Evolutionary conservation across 1,140 invertebrate genomes (phyloP), one percentile per base, ranked within the genome.

Genomic region (Brachionus rotundiformis): DNA sequence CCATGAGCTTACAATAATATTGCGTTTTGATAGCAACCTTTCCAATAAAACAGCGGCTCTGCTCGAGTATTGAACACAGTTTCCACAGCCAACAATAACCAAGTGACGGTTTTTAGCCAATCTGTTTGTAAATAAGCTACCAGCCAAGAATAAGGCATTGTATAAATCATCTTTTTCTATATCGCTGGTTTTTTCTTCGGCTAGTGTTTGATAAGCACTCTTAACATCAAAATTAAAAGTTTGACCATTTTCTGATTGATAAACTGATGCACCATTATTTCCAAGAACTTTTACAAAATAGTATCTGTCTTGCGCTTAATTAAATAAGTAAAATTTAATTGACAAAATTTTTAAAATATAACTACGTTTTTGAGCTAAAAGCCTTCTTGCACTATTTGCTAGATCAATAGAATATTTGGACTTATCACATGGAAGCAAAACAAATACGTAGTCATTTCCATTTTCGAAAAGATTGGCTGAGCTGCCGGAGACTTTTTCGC

Each of bases 1-100:
- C 76, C 76, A 79, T 3, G 76, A 47, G 41, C 76, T 79, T 10
- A 79, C 76, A 33, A 59, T 29, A 29, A 79, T 79, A 36, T 79
- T 79, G 39, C 76, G 49, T 7, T 79, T 63, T 3, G 29, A 31
- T 16, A 79, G 59, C 11, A 79, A 19, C 59, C 36, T 79, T 7
- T 54, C 33, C 33, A 79, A 3, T 23, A 39, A 39, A 23, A 63
- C 7, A 59, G 47, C 36, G 6, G 59, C 47, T 63, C 8, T 59
- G 11, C 44, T 41, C 13, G 47, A 63, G 29, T 79, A 79, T 59
- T 19, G 4, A 19, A 59, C 23, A 63, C 76, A 79, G 25, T 79
- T 79, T 10, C 76, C 76, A 63, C 76, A 79, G 13, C 76, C 59
- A 79, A 79, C 76, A n/a, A 79, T 79, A 11, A 79, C 25, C 3